Evolutionary conservation across 2,888 invertebrate species (phyloP).

Genomic region (Chesias legatella): DNA sequence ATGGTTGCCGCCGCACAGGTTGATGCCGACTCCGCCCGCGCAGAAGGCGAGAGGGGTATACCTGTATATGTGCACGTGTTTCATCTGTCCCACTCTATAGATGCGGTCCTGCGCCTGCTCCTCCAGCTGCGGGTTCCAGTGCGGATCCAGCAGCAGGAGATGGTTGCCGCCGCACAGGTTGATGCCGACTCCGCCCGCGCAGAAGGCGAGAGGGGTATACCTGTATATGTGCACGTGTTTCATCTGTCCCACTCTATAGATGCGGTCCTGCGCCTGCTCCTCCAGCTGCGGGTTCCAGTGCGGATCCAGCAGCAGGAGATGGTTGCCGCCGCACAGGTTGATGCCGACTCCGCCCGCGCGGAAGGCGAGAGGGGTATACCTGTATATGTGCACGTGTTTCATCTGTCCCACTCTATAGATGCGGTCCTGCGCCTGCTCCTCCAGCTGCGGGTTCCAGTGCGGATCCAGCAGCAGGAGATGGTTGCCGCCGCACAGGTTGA

Average conservation of each 20-base stretch:
- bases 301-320: slow-evolving; percentile 92
- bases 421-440: slow-evolving; percentile 96
- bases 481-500: slow-evolving; percentile 95
- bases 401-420: slow-evolving; percentile 95
- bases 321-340: slow-evolving; percentile 95
- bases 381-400: slow-evolving; percentile 90
- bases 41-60: no score
- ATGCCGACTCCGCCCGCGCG: no score
- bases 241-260: slow-evolving; percentile 94
- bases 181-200: no score
- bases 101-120: slow-evolving; percentile 96
- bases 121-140: slow-evolving; percentile 99
- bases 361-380: slow-evolving; percentile 92
- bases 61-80: slow-evolving; percentile 91
- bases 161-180: slow-evolving; percentile 96
- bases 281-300: slow-evolving; percentile 99
- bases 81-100: slow-evolving; percentile 93
- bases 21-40: no score
- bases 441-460: slow-evolving; percentile 98
- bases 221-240: slow-evolving; percentile 91
- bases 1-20: no score
- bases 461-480: slow-evolving; percentile 94
- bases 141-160: slow-evolving; percentile 92
- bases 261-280: slow-evolving; percentile 95
- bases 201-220: slow-evolving; percentile 94